Evolutionary conservation across 1,140 invertebrate genomes (phyloP), one percentile per base, ranked within the genome.

Genomic region (Drosophila lowei): DNA sequence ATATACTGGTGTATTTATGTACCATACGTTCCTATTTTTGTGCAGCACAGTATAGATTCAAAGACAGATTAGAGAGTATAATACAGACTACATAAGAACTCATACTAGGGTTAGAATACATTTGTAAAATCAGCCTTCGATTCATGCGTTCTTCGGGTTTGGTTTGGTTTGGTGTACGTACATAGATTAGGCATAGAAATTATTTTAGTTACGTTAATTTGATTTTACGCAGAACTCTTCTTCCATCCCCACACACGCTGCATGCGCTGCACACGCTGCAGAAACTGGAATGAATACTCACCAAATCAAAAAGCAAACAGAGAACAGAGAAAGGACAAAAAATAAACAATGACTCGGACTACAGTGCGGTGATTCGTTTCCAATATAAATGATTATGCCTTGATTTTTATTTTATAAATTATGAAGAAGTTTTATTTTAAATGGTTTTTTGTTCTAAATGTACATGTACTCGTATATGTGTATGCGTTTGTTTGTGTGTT

Each of bases 361-460:
- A 46, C 8, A n/a, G 15, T 13, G 23, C 6, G 13, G 8, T 6
- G 21, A 44, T 57, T 57, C 2, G 30, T 13, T 9, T 30, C 25
- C 1, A 23, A 48, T 15, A 54, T 49, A 8, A 52, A 59, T 57
- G 56, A 59, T 47, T 43, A 49, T 44, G 42, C 8, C 42, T 63
- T 43, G 47, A 53, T 49, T 63, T 72, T 44, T 62, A 46, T 52
- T 84, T 49, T 80, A 85, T 85, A 85, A 85, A 77, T 85, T 73
- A 85, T 72, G 77, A 65, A 80, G 72, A 77, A 66, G 72, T 72
- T 63, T 72, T 80, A 75, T 79, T 75, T 68, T 73, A 60, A 60
- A 65, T 68, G 73, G 49, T 65, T 86, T 78, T 71, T 80, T 77
- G 68, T 72, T 81, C 66, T 81, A 88, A 88, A 88, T 85, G 71